Percentiles rank a stretch among this genome's conserved stretches.
phyloP scores from a whole-genome alignment of 2,113 vertebrate genomes.

The Anseranas semipalmata region DNA sequence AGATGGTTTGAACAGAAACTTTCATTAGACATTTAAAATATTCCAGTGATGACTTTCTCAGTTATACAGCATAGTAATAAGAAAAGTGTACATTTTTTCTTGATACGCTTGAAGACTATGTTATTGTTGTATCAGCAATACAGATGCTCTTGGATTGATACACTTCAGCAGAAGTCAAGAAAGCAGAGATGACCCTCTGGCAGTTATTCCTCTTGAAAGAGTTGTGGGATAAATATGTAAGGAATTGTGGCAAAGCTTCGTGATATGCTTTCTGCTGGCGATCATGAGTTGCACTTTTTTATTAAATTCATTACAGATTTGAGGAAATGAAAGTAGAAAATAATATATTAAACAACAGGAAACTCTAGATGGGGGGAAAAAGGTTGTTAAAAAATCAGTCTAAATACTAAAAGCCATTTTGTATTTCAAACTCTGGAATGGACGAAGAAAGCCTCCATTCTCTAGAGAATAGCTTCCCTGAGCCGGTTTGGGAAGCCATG shows the following conservation, averaged over 20 bases:
- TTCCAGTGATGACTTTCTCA: background rate
- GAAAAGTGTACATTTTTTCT: background rate
- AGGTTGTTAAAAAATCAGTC: background rate
- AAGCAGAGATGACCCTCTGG: background rate
- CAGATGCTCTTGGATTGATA: background rate
- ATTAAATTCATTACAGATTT: background rate
- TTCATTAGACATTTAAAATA: background rate
- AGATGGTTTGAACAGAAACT: background rate
- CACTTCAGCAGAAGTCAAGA: background rate
- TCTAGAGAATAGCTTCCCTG: background rate
- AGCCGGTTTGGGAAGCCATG: background rate
- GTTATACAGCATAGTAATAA: background rate
- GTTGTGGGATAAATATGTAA: accelerated
- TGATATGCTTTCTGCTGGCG: background rate
- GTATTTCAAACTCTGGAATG: background rate
- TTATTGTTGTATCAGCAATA: background rate
- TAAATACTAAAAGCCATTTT: background rate
- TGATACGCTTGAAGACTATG: background rate
- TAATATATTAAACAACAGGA: background rate
- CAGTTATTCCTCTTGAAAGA: background rate
- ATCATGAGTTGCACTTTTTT: background rate
- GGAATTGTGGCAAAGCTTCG: background rate
- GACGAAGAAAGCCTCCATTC: background rate
- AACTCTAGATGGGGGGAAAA: background rate
- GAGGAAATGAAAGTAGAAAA: background rate